A percentile compares a stretch with the other conserved stretches of the same genome.
Conservation (phyloP, 1,140 invertebrate genomes). For the Calliphora vicina region DNA sequence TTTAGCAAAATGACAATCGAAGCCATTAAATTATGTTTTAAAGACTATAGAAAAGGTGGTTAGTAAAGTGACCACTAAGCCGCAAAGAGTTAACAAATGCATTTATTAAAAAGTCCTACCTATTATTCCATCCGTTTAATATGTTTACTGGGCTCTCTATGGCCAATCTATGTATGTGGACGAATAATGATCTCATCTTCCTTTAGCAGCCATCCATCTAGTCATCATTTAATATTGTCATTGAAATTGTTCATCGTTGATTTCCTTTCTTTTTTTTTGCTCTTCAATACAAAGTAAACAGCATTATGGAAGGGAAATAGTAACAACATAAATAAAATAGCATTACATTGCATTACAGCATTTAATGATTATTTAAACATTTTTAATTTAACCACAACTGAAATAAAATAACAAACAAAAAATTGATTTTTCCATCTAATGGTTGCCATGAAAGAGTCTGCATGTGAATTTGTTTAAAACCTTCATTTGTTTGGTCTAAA, state of each 20-base stretch:
- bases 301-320: neutral
- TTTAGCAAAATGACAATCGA: too few species aligned
- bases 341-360: neutral
- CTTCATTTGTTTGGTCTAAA: too few species aligned
- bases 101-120: too few species aligned
- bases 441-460: too few species aligned
- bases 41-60: too few species aligned
- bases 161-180: neutral
- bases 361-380: neutral
- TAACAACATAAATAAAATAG: neutral
- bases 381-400: neutral
- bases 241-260: neutral
- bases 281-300: neutral
- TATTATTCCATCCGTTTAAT: too few species aligned
- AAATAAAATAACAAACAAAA: too few species aligned
- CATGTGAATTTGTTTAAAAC: too few species aligned
- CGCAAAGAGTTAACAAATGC: too few species aligned
- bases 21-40: too few species aligned
- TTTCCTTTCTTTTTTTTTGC: neutral
- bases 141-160: neutral
- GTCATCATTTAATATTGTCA: conserved; percentile 17
- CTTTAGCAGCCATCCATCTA: neutral
- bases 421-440: too few species aligned
- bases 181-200: neutral
- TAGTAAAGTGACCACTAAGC: too few species aligned